These are phyloP conservation scores for Lophius piscatorius DNA, from an alignment of 2,113 vertebrate genomes.

Conservation along the genomic window DNA sequence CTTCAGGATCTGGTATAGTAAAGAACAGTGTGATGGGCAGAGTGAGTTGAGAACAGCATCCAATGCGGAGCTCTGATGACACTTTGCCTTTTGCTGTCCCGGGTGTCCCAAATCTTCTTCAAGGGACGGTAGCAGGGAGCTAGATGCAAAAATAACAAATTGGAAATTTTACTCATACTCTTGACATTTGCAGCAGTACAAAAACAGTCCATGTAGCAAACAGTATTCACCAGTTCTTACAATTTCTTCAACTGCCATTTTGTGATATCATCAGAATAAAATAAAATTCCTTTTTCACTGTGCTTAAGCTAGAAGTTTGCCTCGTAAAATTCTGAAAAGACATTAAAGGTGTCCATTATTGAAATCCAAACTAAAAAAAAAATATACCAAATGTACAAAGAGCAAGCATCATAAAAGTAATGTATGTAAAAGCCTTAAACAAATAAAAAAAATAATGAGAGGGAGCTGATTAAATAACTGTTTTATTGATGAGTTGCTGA, in stretches of 20 bases:
- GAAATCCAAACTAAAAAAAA: too few relatives aligned
- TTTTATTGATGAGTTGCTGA: slow-evolving; percentile 80
- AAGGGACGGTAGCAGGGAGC: slow-evolving; percentile 45
- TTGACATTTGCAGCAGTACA: too few relatives aligned
- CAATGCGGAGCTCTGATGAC: slow-evolving; percentile 47
- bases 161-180: slow-evolving; percentile 19
- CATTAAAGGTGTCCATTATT: too few relatives aligned
- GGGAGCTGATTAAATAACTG: slow-evolving; percentile 62
- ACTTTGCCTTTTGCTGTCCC: slow-evolving; percentile 18
- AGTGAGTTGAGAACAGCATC: slow-evolving; percentile 59
- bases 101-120: slow-evolving; percentile 45
- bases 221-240: too few relatives aligned
- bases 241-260: too few relatives aligned
- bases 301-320: too few relatives aligned
- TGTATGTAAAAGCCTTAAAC: background rate
- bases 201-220: too few relatives aligned
- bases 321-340: too few relatives aligned
- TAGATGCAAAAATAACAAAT: slow-evolving; percentile 63
- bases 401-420: background rate
- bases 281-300: too few relatives aligned
- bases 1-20: slow-evolving; percentile 70
- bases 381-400: too few relatives aligned
- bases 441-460: slow-evolving; percentile 33
- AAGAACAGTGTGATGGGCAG: slow-evolving; percentile 65
- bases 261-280: too few relatives aligned